Conservation (phyloP, 2,113 vertebrate species). For the Pampusana beccarii region DNA sequence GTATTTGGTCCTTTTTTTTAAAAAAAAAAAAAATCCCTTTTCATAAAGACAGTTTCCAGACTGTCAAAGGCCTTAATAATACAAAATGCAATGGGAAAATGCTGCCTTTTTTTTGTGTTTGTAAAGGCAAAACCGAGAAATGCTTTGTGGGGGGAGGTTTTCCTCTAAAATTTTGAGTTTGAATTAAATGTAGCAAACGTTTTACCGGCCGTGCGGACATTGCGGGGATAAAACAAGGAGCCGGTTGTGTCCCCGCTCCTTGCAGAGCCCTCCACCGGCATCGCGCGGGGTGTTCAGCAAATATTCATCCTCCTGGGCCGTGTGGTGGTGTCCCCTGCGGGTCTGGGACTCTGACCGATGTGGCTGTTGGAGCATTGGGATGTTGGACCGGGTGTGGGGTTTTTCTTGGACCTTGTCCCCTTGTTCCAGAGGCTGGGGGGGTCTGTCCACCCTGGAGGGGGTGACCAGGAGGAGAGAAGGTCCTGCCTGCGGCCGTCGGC, state of each 20-base stretch:
- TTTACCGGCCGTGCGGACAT: neutral
- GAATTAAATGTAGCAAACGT: neutral
- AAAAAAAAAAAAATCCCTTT: neutral
- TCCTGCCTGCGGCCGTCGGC: neutral
- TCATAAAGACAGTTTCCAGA: neutral
- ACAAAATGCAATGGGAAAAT: neutral
- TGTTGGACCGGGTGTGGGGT: neutral
- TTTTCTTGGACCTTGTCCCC: neutral
- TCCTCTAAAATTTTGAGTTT: neutral
- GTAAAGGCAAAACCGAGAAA: neutral
- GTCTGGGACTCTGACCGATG: neutral
- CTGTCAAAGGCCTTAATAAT: slow-evolving; percentile 34
- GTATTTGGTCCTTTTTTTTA: neutral
- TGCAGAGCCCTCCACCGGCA: neutral
- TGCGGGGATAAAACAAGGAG: neutral
- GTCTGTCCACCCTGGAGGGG: too few species aligned
- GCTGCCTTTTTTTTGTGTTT: neutral
- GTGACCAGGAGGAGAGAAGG: neutral
- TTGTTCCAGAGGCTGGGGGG: neutral
- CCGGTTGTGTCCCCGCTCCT: neutral
- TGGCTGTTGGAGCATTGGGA: neutral
- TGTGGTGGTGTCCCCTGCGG: neutral
- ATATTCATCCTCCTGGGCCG: neutral
- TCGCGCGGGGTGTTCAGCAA: neutral
- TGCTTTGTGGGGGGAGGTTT: neutral